phyloP scores from a whole-genome alignment of 2,797 vertebrate genomes.

The Argentina silus region DNA sequence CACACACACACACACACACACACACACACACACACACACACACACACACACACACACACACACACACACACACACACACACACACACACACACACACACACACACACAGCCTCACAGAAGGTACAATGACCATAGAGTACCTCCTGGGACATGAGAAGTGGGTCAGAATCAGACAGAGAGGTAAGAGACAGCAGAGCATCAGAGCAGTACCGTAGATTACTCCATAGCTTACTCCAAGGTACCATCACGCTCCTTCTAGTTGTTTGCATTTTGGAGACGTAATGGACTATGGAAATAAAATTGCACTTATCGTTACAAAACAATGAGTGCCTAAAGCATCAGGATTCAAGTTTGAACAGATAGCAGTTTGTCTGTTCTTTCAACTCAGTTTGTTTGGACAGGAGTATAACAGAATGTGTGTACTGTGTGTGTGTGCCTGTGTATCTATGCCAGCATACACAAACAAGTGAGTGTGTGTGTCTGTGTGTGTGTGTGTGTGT shows the following conservation, averaged over 20 bases:
- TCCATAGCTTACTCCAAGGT: not conserved
- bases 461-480: slow-evolving; percentile 3
- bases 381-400: not conserved
- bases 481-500: slow-evolving; percentile 10
- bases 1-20: slow-evolving; percentile 14
- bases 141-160: not conserved
- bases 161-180: not conserved
- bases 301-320: not conserved
- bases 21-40: slow-evolving; percentile 7
- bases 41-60: slow-evolving; percentile 15
- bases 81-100: slow-evolving; percentile 13
- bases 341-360: not conserved
- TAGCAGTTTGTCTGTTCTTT: not conserved
- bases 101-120: slow-evolving; percentile 7
- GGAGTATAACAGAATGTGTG: not conserved
- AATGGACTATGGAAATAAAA: too few species aligned
- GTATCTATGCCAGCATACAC: not conserved
- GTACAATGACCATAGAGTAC: not conserved
- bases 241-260: not conserved
- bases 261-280: too few species aligned
- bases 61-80: slow-evolving; percentile 11
- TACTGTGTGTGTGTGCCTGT: not conserved
- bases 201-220: too few species aligned
- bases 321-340: not conserved
- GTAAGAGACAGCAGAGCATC: not conserved